Conservation (phyloP, 64 coral and sea anemone species). For the Pocillopora verrucosa region DNA sequence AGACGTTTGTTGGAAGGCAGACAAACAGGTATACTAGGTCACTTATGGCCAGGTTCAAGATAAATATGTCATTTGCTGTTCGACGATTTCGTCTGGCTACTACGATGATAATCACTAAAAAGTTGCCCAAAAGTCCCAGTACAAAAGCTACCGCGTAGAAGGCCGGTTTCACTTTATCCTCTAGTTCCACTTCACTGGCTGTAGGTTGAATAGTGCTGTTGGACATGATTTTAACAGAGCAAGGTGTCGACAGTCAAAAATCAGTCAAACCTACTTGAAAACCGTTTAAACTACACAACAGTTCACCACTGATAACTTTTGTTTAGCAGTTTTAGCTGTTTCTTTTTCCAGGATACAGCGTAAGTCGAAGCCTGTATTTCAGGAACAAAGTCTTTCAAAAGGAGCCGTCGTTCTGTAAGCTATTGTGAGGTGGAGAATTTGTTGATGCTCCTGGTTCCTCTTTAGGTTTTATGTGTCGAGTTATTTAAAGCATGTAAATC, state of each 20-base stretch:
- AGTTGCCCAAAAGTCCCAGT: conserved; percentile 63
- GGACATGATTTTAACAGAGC: conserved; percentile 26
- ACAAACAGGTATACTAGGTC: conserved; percentile 77
- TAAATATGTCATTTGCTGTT: conserved; percentile 78
- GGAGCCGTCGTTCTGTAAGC: neutral
- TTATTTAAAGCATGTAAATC: conserved; percentile 1
- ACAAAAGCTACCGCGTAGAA: conserved; percentile 53
- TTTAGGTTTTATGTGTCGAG: neutral
- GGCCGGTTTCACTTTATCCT: conserved; percentile 21
- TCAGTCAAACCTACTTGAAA: neutral
- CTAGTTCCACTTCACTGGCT: neutral
- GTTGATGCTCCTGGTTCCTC: neutral
- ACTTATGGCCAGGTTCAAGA: conserved; percentile 77
- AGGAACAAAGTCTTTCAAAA: neutral
- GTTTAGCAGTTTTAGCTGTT: too few relatives aligned
- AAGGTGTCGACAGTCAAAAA: neutral
- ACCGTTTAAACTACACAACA: neutral
- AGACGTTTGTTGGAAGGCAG: conserved; percentile 62
- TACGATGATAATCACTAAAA: conserved; percentile 67
- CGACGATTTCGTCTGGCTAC: conserved; percentile 48
- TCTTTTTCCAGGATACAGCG: neutral
- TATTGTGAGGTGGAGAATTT: neutral
- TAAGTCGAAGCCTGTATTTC: neutral
- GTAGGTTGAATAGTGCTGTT: conserved; percentile 37
- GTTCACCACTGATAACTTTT: neutral